Evolutionary conservation across 2,888 invertebrate genomes (phyloP), one percentile per base, ranked within the genome.

Genomic region (Hyppa rectilinea): DNA sequence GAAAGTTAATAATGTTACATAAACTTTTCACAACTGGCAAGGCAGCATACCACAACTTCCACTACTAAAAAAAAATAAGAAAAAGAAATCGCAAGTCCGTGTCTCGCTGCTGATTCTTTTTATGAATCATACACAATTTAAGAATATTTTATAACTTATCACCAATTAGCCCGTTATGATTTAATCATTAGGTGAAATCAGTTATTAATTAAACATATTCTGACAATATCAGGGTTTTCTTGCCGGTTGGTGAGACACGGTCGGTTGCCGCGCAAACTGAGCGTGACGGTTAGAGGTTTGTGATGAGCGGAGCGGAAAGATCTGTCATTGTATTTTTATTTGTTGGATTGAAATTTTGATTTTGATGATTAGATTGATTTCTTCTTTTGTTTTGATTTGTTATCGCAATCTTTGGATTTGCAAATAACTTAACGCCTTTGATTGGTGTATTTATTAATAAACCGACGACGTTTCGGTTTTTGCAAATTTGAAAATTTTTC

Each of bases 121-220:
- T 14, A 34, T 12, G 26, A 62, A 63, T 38, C 56, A 36, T 65
- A 65, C 52, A 65, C 69, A 65, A 69, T 29, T 67, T 36, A 7
- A 58, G 12, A 60, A 31, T 66, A 78, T 78, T 80, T 73, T 78
- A 49, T 58, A 23, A 52, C 55, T 65, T 55, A 38, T 45, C 26
- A 23, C 14, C 55, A 61, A 55, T 65, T 71, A 78, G 49, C 65
- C 61, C 55, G 34, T 0, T 45, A 73, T 71, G 63, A n/a, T 83
- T 75, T 64, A 75, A 77, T 78, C 80, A 83, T 69, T 73, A 83
- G 77, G 81, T 82, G 84, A 87, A 84, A 86, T 76, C 71, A 73
- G 77, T 70, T 75, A 75, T 71, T 78, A 80, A 82, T 84, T 84
- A 64, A 71, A 76, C 70, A 75, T 62, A 61, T 72, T 80, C 71